Evolutionary conservation across 2,113 vertebrate genomes (phyloP), one percentile per base, ranked within the genome.

Genomic region (Rattus rattus): DNA sequence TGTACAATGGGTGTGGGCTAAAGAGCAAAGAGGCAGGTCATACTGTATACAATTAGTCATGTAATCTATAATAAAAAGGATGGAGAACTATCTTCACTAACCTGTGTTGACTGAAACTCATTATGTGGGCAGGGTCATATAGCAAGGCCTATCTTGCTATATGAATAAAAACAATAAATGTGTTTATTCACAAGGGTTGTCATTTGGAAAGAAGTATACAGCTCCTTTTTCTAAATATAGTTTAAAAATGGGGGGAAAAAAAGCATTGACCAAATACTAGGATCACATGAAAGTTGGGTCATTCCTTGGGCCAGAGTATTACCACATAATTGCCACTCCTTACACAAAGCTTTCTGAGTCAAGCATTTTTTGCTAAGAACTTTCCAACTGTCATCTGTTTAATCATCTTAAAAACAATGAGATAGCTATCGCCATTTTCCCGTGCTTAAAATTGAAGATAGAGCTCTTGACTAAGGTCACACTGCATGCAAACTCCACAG

Each of bases 201-300:
- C 2, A 90, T 94, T 95, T 75, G 54, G 22, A 93, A 97, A 86
- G 6, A 86, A 85, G 39, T 69, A 83, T 88, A 49, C 67, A 61
- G 1, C 3, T 87, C 6, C 12, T 22, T 86, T 81, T 91, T 73
- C 54, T 84, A 79, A 30, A 49, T 87, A 7, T 54, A 86, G 77
- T 59, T 96, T 92, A 67, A 73, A 95, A 91, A 93, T 67, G 5
- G 6, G 7, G 7, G 43, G 2, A 56, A 79, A 49, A 39, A 33
- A 65, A 90, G 56, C 63, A 30, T 54, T 4, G 76, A 70, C 26
- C 61, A 93, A 91, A 92, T 80, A 43, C 22, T 80, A 92, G 9
- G 52, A 93, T 61, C 13, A 84, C 36, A 61, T 59, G 30, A 90
- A n/a, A 88, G 28, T 61, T 20, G 0, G 19, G 72, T 26, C 2